Base-by-base conservation (phyloP, 2,888 invertebrate genomes). In the Azorinus chamasolen region DNA sequence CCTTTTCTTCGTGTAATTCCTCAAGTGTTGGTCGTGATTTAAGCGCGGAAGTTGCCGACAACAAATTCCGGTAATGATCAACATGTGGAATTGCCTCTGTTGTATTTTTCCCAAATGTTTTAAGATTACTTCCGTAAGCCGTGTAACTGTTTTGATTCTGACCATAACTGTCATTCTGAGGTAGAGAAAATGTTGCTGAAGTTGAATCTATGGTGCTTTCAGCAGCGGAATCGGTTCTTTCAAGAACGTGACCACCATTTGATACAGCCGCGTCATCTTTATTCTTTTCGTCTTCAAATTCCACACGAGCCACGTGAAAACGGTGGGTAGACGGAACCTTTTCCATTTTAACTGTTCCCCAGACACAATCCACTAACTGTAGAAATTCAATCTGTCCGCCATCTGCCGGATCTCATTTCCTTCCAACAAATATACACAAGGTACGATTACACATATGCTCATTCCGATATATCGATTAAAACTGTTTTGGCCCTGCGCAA, bases 1-100 rank as follows among this genome's bases (percentile, higher is more conserved):
- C 88, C 87, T 88, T 83, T 88, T 89, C 92, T 70, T 93, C 92
- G 73, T 93, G 93, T 16, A 93, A 87, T 79, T 93, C 92, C 48
- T 91, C 92, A 3, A 93, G 79, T 1, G 93, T 93, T 5, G 93
- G 93, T 68, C 93, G 73, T 5, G 87, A 73, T 71, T 87, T 89
- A 27, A 89, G 59, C n/a, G 86, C 87, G 2, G 83, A 86, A 16
- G 89, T 89, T 8, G 91, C 87, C 39, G 89, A 88, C 64, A 91
- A 73, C 32, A 91, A 75, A 81, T 90, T 90, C 50, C 90, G 79
- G 76, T 90, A 90, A 71, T 89, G 88, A 62, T 89, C 90, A 48
- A 89, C 83, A 62, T 88, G 88, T 27, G 90, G 90, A 16, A 89
- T 77, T 22, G 88, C 90, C 64, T 90, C 90, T 16, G 85, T 80